Percentiles rank a stretch among this genome's conserved stretches.
These are phyloP conservation scores for Chrosomus eos DNA, from an alignment of 2,797 vertebrate species.

Conservation along the genomic window DNA sequence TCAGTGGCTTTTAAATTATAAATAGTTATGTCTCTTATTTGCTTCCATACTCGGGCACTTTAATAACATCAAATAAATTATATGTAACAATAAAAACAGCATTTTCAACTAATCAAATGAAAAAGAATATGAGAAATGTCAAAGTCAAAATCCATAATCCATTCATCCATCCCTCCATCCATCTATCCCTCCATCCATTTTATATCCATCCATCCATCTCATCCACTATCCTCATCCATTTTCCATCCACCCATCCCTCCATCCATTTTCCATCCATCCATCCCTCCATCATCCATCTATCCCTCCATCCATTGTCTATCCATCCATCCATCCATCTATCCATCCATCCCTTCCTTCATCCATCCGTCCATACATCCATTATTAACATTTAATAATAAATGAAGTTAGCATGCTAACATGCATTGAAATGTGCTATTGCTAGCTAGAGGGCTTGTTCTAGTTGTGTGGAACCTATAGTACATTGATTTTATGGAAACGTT, in stretches of 20 bases:
- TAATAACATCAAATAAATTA: not conserved
- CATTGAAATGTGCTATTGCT: not conserved
- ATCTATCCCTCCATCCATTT: too few species aligned
- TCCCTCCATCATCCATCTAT: accelerated
- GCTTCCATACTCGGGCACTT: too few species aligned
- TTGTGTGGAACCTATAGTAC: not conserved
- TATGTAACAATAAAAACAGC: not conserved
- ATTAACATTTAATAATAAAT: not conserved
- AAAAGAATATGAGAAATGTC: not conserved
- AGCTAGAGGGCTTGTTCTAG: not conserved
- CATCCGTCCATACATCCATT: too few species aligned
- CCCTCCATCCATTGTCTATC: too few species aligned
- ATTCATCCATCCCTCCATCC: too few species aligned
- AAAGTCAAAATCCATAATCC: accelerated
- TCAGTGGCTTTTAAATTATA: too few species aligned
- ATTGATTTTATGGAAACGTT: not conserved
- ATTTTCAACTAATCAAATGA: not conserved
- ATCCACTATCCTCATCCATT: too few species aligned
- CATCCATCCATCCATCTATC: accelerated
- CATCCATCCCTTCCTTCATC: too few species aligned
- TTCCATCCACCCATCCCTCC: too few species aligned
- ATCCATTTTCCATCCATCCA: too few species aligned
- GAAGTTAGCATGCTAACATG: not conserved
- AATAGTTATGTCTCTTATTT: too few species aligned
- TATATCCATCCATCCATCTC: too few species aligned